Evolutionary conservation across 2,797 vertebrate species (phyloP).

Genomic region (Lagocephalus sceleratus): DNA sequence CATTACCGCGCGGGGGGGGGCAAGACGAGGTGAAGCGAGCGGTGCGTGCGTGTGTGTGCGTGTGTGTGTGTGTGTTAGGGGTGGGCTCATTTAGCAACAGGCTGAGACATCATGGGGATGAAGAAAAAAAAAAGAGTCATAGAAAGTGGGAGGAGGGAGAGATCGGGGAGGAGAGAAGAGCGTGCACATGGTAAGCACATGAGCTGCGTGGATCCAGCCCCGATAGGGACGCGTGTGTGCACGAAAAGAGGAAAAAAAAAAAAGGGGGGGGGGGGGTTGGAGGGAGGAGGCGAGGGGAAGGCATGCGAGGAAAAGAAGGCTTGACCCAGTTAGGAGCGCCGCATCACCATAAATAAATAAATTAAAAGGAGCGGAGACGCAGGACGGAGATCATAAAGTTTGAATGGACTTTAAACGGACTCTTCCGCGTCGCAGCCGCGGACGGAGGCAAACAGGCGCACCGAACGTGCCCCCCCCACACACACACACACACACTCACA

Average conservation of each 20-base stretch:
- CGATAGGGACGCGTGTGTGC: constrained; percentile 22
- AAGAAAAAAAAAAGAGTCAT: constrained; percentile 29
- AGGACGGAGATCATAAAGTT: constrained; percentile 2
- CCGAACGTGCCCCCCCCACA: no score
- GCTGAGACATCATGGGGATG: constrained; percentile 21
- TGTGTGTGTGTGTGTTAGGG: neutral
- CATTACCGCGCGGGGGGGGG: neutral
- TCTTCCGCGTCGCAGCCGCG: no score
- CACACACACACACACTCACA: no score
- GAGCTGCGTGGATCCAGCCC: constrained; percentile 34
- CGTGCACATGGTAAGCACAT: constrained; percentile 61
- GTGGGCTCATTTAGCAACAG: constrained; percentile 33
- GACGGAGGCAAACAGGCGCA: no score
- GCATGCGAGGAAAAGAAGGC: constrained; percentile 38
- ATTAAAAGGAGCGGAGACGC: neutral
- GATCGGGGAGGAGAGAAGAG: constrained; percentile 12
- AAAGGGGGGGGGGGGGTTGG: constrained; percentile 18
- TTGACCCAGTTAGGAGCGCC: constrained; percentile 72
- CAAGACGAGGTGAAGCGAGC: neutral
- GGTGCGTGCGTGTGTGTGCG: neutral
- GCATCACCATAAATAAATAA: constrained; percentile 49
- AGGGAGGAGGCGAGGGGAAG: constrained; percentile 32
- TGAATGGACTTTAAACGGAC: neutral
- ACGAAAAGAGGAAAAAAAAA: constrained; percentile 10
- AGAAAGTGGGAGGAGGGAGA: constrained; percentile 15